Evolutionary conservation across 2,113 vertebrate species (phyloP), one percentile per base, ranked within the genome.

Genomic region (Microtus richardsoni): DNA sequence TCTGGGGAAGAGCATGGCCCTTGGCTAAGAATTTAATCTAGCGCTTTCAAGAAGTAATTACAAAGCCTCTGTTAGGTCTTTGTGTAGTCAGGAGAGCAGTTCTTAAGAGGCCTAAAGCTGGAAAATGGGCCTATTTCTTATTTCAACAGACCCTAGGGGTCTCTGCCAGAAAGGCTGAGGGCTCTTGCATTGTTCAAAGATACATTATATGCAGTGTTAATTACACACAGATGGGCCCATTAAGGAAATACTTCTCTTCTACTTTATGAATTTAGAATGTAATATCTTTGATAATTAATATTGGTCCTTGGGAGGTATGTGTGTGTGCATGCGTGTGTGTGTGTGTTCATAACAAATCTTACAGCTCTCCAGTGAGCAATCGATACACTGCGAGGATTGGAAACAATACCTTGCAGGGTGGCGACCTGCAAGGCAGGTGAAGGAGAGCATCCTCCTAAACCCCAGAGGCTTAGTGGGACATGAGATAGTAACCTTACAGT

Each of bases 11-110:
- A 94, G 78, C 89, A 95, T 47, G 44, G 87, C 89, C 79, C 83
- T 95, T 93, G 89, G 95, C 91, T 94, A 96, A 52, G 36, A 97
- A 94, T 96, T 96, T 96, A 94, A 97, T 96, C 87, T 83, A 91
- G 21, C 17, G 83, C 80, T 87, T 84, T 94, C 93, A 79, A 89
- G 84, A 95, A 91, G 70, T 97, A 96, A 97, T 96, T 97, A 91
- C 87, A 95, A 93, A 96, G 62, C 68, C 36, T 89, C 88, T 74
- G 74, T 83, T 82, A n/a, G 83, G 41, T 89, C 70, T 93, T 85
- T 71, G 83, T 75, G 64, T 80, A 52, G 83, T 85, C 77, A 74
- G 30, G 73, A 96, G 86, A 92, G 47, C 66, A 14, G 70, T 91
- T 94, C 91, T 96, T 91, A 87, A 95, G 87, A 93, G 87, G 89